These are phyloP conservation scores for Stomorhina lunata DNA, from an alignment of 2,888 invertebrate species.

Conservation along the genomic window DNA sequence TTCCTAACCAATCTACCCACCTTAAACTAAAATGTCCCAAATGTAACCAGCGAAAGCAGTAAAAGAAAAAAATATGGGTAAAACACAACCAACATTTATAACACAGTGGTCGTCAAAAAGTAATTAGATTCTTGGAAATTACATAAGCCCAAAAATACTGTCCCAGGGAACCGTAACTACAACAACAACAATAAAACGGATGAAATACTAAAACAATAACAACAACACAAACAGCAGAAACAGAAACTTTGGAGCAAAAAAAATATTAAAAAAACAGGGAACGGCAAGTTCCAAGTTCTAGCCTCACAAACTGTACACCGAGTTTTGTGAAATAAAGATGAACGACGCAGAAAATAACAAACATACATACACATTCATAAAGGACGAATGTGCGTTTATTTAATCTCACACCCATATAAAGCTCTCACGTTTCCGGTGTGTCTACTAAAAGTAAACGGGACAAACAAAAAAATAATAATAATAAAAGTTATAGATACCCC, in stretches of 20 bases:
- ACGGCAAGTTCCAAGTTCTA: conserved; percentile 20
- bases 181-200: conserved; percentile 32
- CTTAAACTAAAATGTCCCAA: background rate
- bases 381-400: conserved; percentile 42
- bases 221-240: background rate
- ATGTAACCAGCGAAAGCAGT: background rate
- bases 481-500: conserved; percentile 37
- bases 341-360: conserved; percentile 43
- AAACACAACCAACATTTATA: background rate
- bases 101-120: conserved; percentile 71
- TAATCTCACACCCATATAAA: conserved; percentile 47
- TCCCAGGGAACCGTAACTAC: conserved; percentile 46
- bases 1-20: no score
- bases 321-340: conserved; percentile 37
- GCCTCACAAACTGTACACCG: conserved; percentile 34
- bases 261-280: conserved; percentile 3
- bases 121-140: conserved; percentile 76
- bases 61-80: background rate
- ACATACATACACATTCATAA: background rate
- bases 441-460: conserved; percentile 39
- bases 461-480: conserved; percentile 20
- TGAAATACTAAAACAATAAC: conserved; percentile 1
- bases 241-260: background rate
- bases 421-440: conserved; percentile 59
- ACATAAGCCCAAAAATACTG: conserved; percentile 71